A percentile compares a stretch with the other conserved stretches of the same genome.
These are phyloP conservation scores for Bergia puertoricense DNA, from an alignment of 92 coral and sea anemone species.

Conservation along the genomic window DNA sequence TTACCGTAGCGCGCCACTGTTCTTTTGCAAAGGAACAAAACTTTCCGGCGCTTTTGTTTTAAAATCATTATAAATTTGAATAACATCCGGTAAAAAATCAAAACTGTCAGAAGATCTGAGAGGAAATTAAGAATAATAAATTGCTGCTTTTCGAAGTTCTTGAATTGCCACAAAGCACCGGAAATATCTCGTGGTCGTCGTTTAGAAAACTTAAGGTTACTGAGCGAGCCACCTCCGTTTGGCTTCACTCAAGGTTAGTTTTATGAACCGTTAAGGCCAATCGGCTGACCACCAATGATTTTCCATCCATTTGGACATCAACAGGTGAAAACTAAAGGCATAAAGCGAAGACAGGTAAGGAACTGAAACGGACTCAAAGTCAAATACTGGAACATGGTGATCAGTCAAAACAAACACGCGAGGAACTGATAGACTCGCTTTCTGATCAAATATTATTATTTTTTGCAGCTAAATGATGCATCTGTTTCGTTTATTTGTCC, in stretches of 20 bases:
- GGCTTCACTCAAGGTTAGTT: neutral
- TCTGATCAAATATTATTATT: too few relatives aligned
- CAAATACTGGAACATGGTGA: too few relatives aligned
- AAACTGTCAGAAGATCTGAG: neutral
- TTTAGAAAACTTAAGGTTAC: neutral
- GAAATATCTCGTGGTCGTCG: neutral
- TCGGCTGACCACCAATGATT: neutral
- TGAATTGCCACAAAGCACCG: neutral
- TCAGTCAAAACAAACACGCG: too few relatives aligned
- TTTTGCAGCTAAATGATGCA: too few relatives aligned
- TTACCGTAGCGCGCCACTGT: neutral
- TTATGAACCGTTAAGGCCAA: neutral
- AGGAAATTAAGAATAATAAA: constrained; percentile 12
- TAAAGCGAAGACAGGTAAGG: too few relatives aligned
- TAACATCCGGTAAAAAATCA: constrained; percentile 14
- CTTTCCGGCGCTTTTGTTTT: constrained; percentile 12
- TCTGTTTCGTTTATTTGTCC: too few relatives aligned
- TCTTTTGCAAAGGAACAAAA: neutral
- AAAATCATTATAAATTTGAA: neutral
- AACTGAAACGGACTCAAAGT: too few relatives aligned
- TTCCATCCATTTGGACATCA: too few relatives aligned
- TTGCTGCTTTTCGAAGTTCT: neutral
- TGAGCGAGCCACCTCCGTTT: neutral
- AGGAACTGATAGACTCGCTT: too few relatives aligned
- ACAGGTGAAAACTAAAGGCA: too few relatives aligned